Conservation (phyloP, 2,888 invertebrate genomes). For the Mesoligia furuncula region DNA sequence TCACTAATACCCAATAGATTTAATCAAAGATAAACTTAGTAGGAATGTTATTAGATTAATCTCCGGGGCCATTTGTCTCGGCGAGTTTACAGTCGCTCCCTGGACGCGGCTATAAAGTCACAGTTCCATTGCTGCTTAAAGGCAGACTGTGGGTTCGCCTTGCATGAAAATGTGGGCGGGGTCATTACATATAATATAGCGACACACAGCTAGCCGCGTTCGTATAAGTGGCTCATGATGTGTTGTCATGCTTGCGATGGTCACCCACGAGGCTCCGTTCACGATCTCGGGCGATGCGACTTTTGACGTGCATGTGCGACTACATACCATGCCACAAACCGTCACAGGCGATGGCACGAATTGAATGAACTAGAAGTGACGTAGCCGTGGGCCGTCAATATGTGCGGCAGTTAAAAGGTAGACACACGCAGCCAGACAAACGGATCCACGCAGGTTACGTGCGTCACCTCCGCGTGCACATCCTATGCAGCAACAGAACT, state of each 20-base stretch:
- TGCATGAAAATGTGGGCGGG: not conserved
- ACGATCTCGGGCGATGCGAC: not conserved
- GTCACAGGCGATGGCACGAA: not conserved
- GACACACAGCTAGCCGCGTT: not conserved
- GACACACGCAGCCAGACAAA: not conserved
- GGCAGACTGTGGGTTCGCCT: not conserved
- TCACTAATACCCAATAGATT: constrained; percentile 53
- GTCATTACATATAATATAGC: not conserved
- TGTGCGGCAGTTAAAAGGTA: not conserved
- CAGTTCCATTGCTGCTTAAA: constrained; percentile 1
- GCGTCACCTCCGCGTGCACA: not conserved
- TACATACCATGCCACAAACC: not conserved
- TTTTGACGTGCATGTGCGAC: not conserved
- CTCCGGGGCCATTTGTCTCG: constrained; percentile 49
- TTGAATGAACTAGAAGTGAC: not conserved
- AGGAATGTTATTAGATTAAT: constrained; percentile 62
- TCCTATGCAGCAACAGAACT: constrained; percentile 2
- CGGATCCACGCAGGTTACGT: no score
- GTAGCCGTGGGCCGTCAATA: not conserved
- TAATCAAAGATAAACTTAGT: constrained; percentile 59
- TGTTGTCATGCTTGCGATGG: not conserved
- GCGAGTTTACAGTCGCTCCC: constrained; percentile 46
- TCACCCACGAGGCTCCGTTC: not conserved
- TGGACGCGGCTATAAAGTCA: constrained; percentile 29
- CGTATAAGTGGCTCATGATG: not conserved